Conservation (phyloP, 2,888 invertebrate species). For the Drosophila peninsularis region DNA sequence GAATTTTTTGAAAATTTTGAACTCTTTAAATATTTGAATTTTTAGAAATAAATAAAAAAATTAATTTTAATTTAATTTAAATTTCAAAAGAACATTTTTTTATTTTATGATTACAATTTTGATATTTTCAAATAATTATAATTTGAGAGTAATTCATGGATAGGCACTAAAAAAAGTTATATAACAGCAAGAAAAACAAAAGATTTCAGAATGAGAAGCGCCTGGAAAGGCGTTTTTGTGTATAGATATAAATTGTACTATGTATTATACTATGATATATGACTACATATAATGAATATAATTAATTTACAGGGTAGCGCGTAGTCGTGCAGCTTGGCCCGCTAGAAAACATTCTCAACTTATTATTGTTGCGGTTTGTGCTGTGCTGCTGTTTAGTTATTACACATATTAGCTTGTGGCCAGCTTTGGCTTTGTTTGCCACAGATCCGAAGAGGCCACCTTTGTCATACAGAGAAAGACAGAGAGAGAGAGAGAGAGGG, state of each 20-base stretch:
- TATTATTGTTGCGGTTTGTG: conserved; percentile 21
- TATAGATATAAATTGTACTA: background rate
- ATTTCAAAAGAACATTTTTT: no score
- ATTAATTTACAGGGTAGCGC: conserved; percentile 5
- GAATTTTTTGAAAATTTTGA: no score
- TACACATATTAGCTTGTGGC: conserved; percentile 37
- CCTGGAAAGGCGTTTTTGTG: background rate
- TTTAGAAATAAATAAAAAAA: no score
- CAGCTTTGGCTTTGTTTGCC: conserved; percentile 40
- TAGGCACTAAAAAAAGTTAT: no score
- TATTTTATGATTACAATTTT: no score
- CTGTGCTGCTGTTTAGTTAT: conserved; percentile 38
- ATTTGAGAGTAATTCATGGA: no score
- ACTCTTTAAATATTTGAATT: no score
- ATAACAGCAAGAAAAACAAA: background rate
- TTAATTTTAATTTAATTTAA: no score
- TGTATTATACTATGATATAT: background rate
- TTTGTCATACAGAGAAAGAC: background rate
- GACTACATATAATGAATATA: background rate
- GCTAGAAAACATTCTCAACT: background rate
- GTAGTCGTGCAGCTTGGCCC: background rate
- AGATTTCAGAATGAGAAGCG: background rate
- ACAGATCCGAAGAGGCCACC: conserved; percentile 6
- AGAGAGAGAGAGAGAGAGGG: background rate
- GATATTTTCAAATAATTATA: no score